Evolutionary conservation across 2,797 vertebrate genomes (phyloP).

Genomic region (Todus mexicanus): DNA sequence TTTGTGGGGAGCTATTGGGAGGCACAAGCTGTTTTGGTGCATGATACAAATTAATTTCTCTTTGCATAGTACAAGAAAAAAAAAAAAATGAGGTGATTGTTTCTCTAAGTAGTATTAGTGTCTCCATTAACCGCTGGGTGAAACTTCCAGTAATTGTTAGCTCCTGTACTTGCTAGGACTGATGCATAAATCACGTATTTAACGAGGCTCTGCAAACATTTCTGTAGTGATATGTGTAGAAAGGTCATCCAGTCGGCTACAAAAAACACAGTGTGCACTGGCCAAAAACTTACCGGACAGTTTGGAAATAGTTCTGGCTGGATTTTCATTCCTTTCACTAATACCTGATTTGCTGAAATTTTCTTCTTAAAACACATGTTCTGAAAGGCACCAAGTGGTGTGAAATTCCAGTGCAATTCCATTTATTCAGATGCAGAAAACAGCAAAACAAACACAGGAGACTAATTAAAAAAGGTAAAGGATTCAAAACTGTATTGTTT

Average conservation of each 20-base stretch:
- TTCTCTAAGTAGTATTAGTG: slow-evolving; percentile 7
- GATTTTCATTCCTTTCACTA: not conserved
- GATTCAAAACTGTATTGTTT: not conserved
- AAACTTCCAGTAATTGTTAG: slow-evolving; percentile 54
- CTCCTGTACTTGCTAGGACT: not conserved
- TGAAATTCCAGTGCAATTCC: not conserved
- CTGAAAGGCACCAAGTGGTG: not conserved
- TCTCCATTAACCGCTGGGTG: slow-evolving; percentile 16
- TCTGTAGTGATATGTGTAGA: not conserved
- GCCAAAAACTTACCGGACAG: not conserved
- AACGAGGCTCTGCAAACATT: not conserved
- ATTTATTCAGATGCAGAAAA: not conserved
- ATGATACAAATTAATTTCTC: not conserved
- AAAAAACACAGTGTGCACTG: not conserved
- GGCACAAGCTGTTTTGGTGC: not conserved
- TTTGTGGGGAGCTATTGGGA: not conserved
- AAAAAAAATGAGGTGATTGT: not conserved
- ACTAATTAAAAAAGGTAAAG: not conserved
- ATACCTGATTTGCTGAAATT: not conserved
- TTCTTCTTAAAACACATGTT: not conserved
- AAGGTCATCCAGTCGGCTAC: not conserved
- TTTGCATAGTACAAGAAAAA: not conserved
- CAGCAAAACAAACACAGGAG: not conserved
- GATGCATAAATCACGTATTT: slow-evolving; percentile 3
- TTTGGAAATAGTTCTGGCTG: not conserved